These are phyloP conservation scores for Thryonomys swinderianus DNA, from an alignment of 2,113 vertebrate species.

Conservation along the genomic window DNA sequence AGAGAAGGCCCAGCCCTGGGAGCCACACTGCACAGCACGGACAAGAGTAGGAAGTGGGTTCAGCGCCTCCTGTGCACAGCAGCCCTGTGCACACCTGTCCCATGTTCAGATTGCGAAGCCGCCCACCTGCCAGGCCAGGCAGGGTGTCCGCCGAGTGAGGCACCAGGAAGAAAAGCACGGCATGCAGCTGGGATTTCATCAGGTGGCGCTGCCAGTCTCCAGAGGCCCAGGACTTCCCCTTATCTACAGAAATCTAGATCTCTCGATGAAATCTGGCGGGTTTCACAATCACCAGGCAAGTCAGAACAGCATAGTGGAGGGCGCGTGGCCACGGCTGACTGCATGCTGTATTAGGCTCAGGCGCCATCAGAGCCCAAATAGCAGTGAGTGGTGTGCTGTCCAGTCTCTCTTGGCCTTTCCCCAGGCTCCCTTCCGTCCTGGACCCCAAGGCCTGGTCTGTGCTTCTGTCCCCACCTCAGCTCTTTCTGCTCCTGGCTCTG, in stretches of 20 bases:
- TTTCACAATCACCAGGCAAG: background rate
- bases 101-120: background rate
- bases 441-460: background rate
- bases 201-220: fast-evolving
- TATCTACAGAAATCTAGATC: background rate
- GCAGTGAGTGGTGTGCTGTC: fast-evolving
- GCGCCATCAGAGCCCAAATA: background rate
- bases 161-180: background rate
- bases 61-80: background rate
- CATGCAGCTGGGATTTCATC: background rate
- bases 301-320: background rate
- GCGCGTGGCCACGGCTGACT: background rate
- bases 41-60: background rate
- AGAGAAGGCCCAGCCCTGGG: background rate
- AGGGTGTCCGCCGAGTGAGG: background rate
- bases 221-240: background rate
- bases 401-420: background rate
- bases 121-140: fast-evolving
- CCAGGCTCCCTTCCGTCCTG: background rate
- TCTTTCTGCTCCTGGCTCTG: background rate
- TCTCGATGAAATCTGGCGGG: background rate
- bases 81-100: background rate
- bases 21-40: background rate
- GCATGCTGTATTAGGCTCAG: background rate
- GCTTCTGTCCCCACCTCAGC: background rate